Conservation (phyloP, 1,140 invertebrate species). For the Drosophila nebulosa region DNA sequence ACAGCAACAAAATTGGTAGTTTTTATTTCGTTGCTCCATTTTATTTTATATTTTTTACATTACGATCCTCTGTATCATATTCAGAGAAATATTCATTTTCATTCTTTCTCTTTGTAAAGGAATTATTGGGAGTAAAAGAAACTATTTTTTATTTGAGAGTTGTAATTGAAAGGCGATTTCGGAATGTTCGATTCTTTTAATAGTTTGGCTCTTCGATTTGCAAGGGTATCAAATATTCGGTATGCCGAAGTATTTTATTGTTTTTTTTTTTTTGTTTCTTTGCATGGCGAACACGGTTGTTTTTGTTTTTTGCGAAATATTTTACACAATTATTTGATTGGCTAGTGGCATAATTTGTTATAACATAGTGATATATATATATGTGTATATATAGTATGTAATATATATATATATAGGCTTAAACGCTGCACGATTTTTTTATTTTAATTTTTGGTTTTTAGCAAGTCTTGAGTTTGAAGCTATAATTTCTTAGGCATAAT, state of each 20-base stretch:
- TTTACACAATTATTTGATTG: conserved; percentile 76
- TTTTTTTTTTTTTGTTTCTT: background rate
- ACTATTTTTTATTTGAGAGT: no score
- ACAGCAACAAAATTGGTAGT: no score
- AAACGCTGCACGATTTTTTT: conserved; percentile 38
- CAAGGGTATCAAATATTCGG: background rate
- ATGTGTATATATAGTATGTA: conserved; percentile 25
- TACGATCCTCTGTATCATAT: no score
- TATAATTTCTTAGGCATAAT: conserved; percentile 69
- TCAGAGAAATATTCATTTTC: no score
- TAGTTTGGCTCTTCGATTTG: no score
- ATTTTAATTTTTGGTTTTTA: conserved; percentile 38
- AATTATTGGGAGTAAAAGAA: no score
- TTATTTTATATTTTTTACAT: conserved; percentile 11
- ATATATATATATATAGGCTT: conserved; percentile 45
- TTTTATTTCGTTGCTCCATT: background rate
- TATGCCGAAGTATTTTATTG: background rate
- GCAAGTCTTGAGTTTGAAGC: conserved; percentile 76
- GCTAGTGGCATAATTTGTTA: conserved; percentile 70
- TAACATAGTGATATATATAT: conserved; percentile 69
- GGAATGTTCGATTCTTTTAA: no score
- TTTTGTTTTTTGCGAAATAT: conserved; percentile 61
- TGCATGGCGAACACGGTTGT: conserved; percentile 6
- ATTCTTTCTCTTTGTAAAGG: no score
- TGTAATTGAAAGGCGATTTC: no score